Evolutionary conservation across 2,113 vertebrate species (phyloP).

Genomic region (Colaptes auratus): DNA sequence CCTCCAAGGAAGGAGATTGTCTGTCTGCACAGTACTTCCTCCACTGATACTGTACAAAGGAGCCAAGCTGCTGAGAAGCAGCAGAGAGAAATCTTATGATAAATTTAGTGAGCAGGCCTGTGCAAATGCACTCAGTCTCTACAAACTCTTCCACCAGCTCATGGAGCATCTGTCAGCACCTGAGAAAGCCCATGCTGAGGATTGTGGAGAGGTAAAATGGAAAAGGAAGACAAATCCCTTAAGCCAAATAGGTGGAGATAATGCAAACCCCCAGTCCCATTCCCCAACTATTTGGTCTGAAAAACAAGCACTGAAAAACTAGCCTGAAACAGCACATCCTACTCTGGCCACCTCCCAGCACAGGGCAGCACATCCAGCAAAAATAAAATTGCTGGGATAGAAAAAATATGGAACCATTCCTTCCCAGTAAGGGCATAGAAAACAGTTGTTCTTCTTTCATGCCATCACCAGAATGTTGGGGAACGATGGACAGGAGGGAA

Average conservation of each 20-base stretch:
- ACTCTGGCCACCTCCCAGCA: conserved; percentile 32
- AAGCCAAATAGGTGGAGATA: neutral
- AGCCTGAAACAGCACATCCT: conserved; percentile 3
- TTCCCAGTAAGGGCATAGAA: neutral
- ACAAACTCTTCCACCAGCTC: neutral
- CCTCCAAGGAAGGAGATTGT: neutral
- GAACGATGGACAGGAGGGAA: neutral
- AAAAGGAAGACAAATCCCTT: neutral
- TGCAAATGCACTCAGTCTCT: neutral
- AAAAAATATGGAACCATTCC: neutral
- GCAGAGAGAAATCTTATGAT: neutral
- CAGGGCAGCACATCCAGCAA: neutral
- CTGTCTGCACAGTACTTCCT: neutral
- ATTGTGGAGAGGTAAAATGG: neutral
- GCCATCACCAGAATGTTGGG: fast-evolving
- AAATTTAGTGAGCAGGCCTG: neutral
- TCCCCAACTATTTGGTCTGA: neutral
- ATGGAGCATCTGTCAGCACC: neutral
- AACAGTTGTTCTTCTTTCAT: neutral
- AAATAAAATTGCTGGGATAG: neutral
- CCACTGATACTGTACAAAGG: neutral
- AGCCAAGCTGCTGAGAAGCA: neutral
- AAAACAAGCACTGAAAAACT: conserved; percentile 1
- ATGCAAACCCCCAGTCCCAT: neutral
- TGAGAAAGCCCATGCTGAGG: neutral